Base-by-base conservation (phyloP, 2,797 vertebrate genomes). In the Oreonectes daqikongensis region DNA sequence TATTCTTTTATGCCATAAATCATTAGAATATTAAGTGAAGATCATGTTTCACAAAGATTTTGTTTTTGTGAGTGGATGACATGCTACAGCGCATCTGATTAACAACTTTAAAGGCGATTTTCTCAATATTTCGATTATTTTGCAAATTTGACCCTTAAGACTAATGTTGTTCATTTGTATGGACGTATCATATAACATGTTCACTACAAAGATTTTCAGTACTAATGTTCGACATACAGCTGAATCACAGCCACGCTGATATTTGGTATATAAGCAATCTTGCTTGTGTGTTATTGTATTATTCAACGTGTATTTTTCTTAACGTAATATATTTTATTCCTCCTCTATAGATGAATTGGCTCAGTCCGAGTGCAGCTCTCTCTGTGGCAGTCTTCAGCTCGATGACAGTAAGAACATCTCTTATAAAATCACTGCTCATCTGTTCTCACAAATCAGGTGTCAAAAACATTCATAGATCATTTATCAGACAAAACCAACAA, bases 321-420 rank as follows among this genome's bases (percentile, higher is more conserved):
- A 6, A 46, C 44, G 6, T 26, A 26, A 24, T 26, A 55, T 53
- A 60, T 9, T 73, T 77, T 22, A 28, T 69, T 24, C 61, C 14
- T 88, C 82, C 63, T 18, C 88, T 86, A 50, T 87, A 99, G 97
- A 99, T 92, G 97, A 97, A 80, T 93, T 96, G 12, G 86, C 95
- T 44, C 95, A 95, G 1, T 97, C 97, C 0, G 95, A 97, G 86
- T 96, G 94, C 61, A 96, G 96, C 86, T 97, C 96, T 28, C 85
- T 98, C 84, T 97, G 96, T 0, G 94, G 94, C 68, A 96, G 95
- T 55, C 92, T 95, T 74, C 94, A 94, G 4, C 88, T 93, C 73
- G 96, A 99, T 46, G 96, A 98, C n/a, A 92, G 96, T 98, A 91
- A 69, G 46, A 57, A 53, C 18, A 22, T 50, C 40, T 32, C 35